A percentile compares a stretch with the other conserved stretches of the same genome.
These are phyloP conservation scores for Nymphicus hollandicus DNA, from an alignment of 2,113 vertebrate genomes.

Conservation along the genomic window DNA sequence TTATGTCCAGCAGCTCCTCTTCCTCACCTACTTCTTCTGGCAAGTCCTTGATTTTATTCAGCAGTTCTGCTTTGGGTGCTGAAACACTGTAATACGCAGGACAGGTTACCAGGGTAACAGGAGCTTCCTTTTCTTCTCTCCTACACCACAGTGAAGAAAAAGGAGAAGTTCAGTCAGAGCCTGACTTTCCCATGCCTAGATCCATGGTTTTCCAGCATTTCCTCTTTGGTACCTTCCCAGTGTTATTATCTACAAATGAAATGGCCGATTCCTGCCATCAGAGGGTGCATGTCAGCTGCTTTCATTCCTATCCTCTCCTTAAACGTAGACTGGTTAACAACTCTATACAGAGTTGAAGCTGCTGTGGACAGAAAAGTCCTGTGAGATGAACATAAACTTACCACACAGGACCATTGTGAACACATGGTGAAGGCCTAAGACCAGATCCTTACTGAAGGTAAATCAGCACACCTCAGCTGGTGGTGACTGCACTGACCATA, in stretches of 20 bases:
- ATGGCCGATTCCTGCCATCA: not conserved
- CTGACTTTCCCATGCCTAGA: not conserved
- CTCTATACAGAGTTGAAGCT: not conserved
- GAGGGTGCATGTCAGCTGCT: slow-evolving; percentile 14
- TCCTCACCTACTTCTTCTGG: slow-evolving; percentile 75
- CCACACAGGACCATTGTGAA: not conserved
- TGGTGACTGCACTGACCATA: not conserved
- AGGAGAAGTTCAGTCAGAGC: not conserved
- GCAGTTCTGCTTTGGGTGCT: slow-evolving; percentile 70
- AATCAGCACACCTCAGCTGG: not conserved
- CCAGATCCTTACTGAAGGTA: not conserved
- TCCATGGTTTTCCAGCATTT: not conserved
- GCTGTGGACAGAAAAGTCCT: not conserved
- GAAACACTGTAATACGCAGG: slow-evolving; percentile 73
- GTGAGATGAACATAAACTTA: slow-evolving; percentile 7
- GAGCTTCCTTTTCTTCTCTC: slow-evolving; percentile 64
- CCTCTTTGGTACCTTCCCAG: not conserved
- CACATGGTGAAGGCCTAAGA: not conserved
- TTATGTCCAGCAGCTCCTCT: slow-evolving; percentile 77
- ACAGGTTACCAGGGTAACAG: slow-evolving; percentile 50
- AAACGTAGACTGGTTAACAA: not conserved
- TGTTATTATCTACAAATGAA: not conserved
- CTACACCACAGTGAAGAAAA: slow-evolving; percentile 46
- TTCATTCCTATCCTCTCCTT: not conserved
- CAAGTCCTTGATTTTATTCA: slow-evolving; percentile 70